phyloP scores from a whole-genome alignment of 2,113 vertebrate species.

The Corvus moneduloides region DNA sequence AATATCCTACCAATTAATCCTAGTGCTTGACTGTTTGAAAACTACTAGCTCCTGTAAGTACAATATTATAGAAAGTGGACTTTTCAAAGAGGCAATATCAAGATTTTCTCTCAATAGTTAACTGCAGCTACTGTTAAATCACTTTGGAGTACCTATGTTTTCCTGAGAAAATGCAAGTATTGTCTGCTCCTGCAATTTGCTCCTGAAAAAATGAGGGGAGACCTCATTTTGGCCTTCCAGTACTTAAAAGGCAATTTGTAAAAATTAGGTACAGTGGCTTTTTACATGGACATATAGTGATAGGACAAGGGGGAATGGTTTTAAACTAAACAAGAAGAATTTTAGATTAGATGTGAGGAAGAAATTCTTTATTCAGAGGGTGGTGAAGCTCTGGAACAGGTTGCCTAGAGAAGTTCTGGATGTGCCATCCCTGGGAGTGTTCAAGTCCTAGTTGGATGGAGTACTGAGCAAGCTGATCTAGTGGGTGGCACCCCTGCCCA shows the following conservation, averaged over 20 bases:
- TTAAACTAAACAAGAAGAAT: not conserved
- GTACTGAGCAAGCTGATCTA: not conserved
- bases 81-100: not conserved
- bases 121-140: not conserved
- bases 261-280: not conserved
- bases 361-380: not conserved
- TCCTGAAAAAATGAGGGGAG: not conserved
- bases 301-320: not conserved
- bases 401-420: not conserved
- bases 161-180: not conserved
- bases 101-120: not conserved
- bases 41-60: not conserved
- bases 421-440: not conserved
- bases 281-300: not conserved
- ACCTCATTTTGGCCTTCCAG: not conserved
- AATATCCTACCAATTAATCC: not conserved
- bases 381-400: not conserved
- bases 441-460: not conserved
- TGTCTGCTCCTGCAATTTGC: not conserved
- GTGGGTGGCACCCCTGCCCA: not conserved
- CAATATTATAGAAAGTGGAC: rapidly evolving
- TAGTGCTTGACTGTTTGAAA: not conserved
- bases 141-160: not conserved
- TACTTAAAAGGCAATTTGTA: not conserved
- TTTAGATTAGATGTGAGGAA: not conserved